Base-by-base conservation (phyloP, 2,888 invertebrate genomes). In the Pristionchus maxplancki region DNA sequence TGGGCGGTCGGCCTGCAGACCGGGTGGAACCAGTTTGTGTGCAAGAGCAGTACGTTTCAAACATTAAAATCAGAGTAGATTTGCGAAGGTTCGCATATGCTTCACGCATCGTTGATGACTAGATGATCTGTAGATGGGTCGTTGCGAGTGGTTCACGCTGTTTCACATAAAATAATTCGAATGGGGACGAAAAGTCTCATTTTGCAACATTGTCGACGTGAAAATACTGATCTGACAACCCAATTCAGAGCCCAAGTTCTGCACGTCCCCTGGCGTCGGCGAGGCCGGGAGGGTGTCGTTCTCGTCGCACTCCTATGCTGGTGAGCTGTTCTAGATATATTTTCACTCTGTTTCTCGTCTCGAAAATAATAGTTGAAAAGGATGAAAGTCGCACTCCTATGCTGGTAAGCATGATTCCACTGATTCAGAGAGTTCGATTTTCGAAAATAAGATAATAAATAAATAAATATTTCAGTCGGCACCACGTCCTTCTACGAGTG, bases 401-500 rank as follows among this genome's bases (percentile, higher is more conserved):
- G 31, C 74, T 34, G n/a, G 17, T 71, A 28, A 9, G 15, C 31
- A 71, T n/a, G n/a, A n/a, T n/a, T n/a, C n/a, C n/a, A n/a, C n/a
- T n/a, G n/a, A n/a, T n/a, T n/a, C n/a, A n/a, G 71, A 13, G 71
- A 71, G 15, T 17, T 58, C n/a, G 20, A n/a, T n/a, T 37, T 37
- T 31, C 40, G 28, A 53, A 53, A 82, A 44, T 34, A 37, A 15
- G 50, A 81, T 13, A 82, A 53, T 15, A 24, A 9, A 20, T 9
- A 31, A 82, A n/a, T 48, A 34, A 58, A 20, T 13, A 24, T 44
- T 71, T 53, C 44, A 71, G 87, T 67, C 37, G 88, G 93, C 71
- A 93, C 93, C 0, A 88, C 90, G 37, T 92, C 93, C 83, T 93
- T 89, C 82, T 93, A 93, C 89, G 91, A 93, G 15, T 93, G 93